phyloP scores from a whole-genome alignment of 2,888 invertebrate genomes.

The Metallyticus violacea region DNA sequence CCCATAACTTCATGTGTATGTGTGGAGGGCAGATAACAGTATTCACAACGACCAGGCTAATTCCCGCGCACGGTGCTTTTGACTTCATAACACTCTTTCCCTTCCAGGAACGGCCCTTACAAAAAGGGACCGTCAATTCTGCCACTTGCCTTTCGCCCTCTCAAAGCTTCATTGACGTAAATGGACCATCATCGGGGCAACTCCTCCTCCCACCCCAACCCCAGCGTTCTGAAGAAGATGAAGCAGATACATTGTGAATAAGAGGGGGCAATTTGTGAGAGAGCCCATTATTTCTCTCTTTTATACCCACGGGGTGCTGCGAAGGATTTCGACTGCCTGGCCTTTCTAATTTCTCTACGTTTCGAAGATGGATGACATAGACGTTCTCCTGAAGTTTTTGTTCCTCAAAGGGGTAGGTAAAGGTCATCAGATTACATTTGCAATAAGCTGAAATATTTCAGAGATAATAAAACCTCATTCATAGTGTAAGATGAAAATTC shows the following conservation, averaged over 20 bases:
- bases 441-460: no score
- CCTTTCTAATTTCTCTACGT: not conserved
- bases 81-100: not conserved
- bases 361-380: not conserved
- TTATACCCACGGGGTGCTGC: not conserved
- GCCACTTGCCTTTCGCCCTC: not conserved
- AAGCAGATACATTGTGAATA: not conserved
- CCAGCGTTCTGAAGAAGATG: not conserved
- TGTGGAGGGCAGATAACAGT: no score
- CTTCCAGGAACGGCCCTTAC: not conserved
- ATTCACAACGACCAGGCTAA: not conserved
- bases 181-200: not conserved
- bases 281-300: not conserved
- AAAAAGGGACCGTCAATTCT: not conserved
- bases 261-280: not conserved
- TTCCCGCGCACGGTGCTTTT: not conserved
- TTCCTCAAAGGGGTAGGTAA: not conserved
- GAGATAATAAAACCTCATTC: no score
- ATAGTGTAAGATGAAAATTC: no score
- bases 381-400: not conserved
- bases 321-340: not conserved
- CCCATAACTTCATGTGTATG: no score
- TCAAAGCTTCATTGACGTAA: not conserved
- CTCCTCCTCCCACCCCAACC: not conserved
- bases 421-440: not conserved